Percentiles rank a stretch among this genome's conserved stretches.
These are phyloP conservation scores for Calcarius lapponicus DNA, from an alignment of 2,797 vertebrate species.

Conservation along the genomic window DNA sequence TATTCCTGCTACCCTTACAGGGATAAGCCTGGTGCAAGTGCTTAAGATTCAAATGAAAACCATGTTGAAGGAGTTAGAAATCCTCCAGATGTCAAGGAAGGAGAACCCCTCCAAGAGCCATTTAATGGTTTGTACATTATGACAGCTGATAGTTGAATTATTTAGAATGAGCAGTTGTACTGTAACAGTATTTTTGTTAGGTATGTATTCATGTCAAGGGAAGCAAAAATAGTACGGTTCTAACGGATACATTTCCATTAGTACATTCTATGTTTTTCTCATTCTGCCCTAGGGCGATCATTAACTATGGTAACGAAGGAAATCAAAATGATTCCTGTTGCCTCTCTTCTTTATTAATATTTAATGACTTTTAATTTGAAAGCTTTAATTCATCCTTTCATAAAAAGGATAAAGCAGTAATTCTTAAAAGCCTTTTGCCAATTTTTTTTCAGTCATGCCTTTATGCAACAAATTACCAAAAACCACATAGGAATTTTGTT, in stretches of 20 bases:
- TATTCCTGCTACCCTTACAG: neutral
- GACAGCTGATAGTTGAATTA: neutral
- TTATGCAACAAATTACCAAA: neutral
- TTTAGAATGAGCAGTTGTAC: neutral
- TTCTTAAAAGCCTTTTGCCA: neutral
- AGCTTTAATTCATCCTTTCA: conserved; percentile 11
- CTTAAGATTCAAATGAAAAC: neutral
- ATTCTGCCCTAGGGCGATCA: conserved; percentile 18
- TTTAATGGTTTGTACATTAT: neutral
- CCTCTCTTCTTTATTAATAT: conserved; percentile 45
- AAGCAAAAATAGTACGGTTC: conserved; percentile 5
- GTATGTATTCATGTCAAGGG: neutral
- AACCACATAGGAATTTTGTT: neutral
- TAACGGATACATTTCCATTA: conserved; percentile 1
- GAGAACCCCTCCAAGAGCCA: neutral
- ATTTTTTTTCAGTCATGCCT: neutral
- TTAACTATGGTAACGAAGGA: neutral
- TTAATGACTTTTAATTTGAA: conserved; percentile 52
- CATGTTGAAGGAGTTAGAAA: neutral
- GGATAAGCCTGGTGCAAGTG: neutral
- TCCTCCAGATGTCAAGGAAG: neutral
- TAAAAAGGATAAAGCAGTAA: neutral
- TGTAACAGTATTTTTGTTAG: neutral
- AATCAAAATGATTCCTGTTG: conserved; percentile 36
- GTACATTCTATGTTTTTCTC: neutral